Base-by-base conservation (phyloP, 1,140 invertebrate species). In the Papilio helenus region DNA sequence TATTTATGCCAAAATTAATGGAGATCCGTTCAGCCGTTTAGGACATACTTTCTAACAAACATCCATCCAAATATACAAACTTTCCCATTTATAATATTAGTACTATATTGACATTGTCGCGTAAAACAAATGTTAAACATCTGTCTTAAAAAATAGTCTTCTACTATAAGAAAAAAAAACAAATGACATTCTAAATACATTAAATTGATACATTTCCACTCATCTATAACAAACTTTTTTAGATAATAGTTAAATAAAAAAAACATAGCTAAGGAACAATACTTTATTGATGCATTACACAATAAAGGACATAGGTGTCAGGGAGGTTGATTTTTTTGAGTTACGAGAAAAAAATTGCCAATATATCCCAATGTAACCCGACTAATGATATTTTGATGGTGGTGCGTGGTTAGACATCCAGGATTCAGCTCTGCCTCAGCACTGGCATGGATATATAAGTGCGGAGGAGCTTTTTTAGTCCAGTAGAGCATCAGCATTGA, bases 341-440 rank as follows among this genome's bases (percentile, higher is more conserved):
- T 89, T 93, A 91, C 87, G 89, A 87, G 78, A 90, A 92, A 93
- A 90, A 93, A 91, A 93, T 87, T 87, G 84, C 79, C 90, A 88
- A 92, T 89, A 91, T 85, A 90, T 68, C 85, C 85, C 84, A 85
- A 88, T 88, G 86, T 87, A 86, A 81, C 78, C 79, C 80, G 84
- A 72, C 87, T 93, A 93, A 93, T 89, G 91, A 93, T 89, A 87
- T 90, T 92, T 92, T 92, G 92, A 93, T 93, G 90, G n/a, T n/a
- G n/a, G n/a, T n/a, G n/a, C n/a, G n/a, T n/a, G n/a, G n/a, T n/a
- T n/a, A n/a, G n/a, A n/a, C n/a, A n/a, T n/a, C n/a, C n/a, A n/a
- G n/a, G n/a, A n/a, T n/a, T n/a, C n/a, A n/a, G n/a, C n/a, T n/a
- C n/a, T n/a, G n/a, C n/a, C n/a, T n/a, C n/a, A n/a, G n/a, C n/a